These are phyloP conservation scores for Drosophila pectinifera DNA, from an alignment of 1,140 invertebrate species.

Conservation along the genomic window DNA sequence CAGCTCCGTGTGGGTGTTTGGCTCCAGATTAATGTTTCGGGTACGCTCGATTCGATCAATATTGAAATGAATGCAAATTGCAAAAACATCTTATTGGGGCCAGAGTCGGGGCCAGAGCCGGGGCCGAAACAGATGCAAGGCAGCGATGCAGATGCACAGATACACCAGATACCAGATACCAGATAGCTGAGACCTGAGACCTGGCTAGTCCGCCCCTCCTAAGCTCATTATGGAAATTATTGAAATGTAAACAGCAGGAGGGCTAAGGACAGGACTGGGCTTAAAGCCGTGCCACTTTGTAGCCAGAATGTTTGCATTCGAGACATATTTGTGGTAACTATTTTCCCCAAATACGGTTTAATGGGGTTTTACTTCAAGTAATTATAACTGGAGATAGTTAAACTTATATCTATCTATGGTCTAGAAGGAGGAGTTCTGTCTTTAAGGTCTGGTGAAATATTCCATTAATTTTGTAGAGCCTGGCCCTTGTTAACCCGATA, in stretches of 20 bases:
- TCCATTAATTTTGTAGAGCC: not conserved
- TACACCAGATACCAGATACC: conserved; percentile 13
- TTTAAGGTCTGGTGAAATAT: too few relatives aligned
- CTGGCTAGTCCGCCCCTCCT: not conserved
- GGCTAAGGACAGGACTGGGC: not conserved
- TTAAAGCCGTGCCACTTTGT: conserved; percentile 14
- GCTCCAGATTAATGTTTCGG: conserved; percentile 37
- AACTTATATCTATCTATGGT: too few relatives aligned
- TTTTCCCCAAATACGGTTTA: not conserved
- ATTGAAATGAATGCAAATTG: conserved; percentile 55
- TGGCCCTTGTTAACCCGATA: not conserved
- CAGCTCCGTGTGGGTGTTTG: conserved; percentile 3
- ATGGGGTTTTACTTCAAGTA: too few relatives aligned
- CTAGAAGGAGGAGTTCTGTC: too few relatives aligned
- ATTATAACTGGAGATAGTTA: too few relatives aligned
- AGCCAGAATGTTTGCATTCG: not conserved
- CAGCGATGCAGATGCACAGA: conserved; percentile 26
- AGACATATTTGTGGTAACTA: not conserved
- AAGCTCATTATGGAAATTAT: conserved; percentile 55
- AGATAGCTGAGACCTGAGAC: too few relatives aligned
- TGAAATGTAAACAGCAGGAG: conserved; percentile 17
- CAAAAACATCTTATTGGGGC: conserved; percentile 47
- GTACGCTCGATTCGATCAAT: conserved; percentile 44
- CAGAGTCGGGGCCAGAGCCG: not conserved
- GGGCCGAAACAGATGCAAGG: conserved; percentile 22